Percentiles rank a stretch among this genome's conserved stretches.
Conservation (phyloP, 2,888 invertebrate genomes). For the Reticulitermes lucifugus region DNA sequence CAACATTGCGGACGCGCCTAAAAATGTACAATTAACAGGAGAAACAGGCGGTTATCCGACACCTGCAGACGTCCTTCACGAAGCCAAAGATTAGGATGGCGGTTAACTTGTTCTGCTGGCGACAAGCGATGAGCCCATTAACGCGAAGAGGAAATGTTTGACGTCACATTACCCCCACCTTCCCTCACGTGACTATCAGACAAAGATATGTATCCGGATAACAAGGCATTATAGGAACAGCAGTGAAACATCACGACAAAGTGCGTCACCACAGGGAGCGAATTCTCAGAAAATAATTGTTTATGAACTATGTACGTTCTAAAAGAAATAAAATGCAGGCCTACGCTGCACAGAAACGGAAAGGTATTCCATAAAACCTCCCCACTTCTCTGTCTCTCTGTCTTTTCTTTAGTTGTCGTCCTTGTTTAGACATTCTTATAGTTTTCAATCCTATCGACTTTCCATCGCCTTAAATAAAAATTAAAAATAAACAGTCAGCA, state of each 20-base stretch:
- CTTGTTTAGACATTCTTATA: neutral
- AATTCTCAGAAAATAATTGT: constrained; percentile 17
- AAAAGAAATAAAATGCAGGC: too few relatives aligned
- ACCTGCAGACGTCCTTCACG: too few relatives aligned
- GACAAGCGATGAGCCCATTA: neutral
- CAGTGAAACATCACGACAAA: constrained; percentile 14
- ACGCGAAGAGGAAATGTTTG: constrained; percentile 2
- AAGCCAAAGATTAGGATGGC: too few relatives aligned
- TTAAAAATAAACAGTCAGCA: neutral
- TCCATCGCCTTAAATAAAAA: neutral
- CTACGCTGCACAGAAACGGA: too few relatives aligned
- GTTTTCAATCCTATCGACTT: neutral
- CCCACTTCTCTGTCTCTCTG: neutral
- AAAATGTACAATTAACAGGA: too few relatives aligned
- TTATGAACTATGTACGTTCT: neutral
- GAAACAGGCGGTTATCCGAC: too few relatives aligned
- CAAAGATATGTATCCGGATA: constrained; percentile 18
- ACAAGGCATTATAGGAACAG: constrained; percentile 9
- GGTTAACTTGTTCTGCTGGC: too few relatives aligned
- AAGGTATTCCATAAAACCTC: neutral
- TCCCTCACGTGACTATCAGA: neutral
- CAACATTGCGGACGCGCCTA: too few relatives aligned
- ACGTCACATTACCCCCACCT: constrained; percentile 4
- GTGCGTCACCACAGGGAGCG: neutral
- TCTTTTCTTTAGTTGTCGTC: neutral